Evolutionary conservation across 2,113 vertebrate species (phyloP), one percentile per base, ranked within the genome.

Genomic region (Hemichromis elongatus): DNA sequence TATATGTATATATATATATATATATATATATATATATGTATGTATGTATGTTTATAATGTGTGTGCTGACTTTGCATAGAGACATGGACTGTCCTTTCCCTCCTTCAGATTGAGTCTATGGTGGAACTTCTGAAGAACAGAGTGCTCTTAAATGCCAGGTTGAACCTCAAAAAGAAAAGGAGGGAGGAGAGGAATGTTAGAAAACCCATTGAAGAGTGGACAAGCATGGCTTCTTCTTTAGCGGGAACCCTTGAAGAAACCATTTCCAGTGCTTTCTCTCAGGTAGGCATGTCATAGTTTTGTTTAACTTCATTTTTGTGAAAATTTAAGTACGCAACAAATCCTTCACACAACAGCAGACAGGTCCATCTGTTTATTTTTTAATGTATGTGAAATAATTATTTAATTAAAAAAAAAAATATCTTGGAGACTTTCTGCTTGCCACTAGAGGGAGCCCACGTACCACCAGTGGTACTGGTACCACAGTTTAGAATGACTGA

Each of bases 191-290:
- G 18, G 70, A 80, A 37, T 2, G 8, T 2, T 42, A 84, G 75
- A 30, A 92, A 87, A 80, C 94, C 96, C 18, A 94, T 95, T 5
- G 89, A 96, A 1, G 3, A 88, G 47, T 96, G 96, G 96, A 83
- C 77, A 11, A 68, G 85, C 18, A 26, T 95, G 84, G 92, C 95
- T 0, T 87, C 89, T 47, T 52, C 63, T 35, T 24, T 95, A 77
- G 61, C 93, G 11, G 94, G 95, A 28, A 56, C 10, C 7, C 86
- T 86, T 3, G 93, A 94, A 16, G 88, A 83, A 7, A 13, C 87
- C 1, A 88, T 96, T 33, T 89, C 91, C 7, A 13, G 61, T 9
- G 94, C 95, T 7, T 96, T 96, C 82, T 91, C 92, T 56, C 95
- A 95, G 95, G 96, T 66, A 63, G 19, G 33, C 4, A 8, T 63